These are phyloP conservation scores for Chrysochloris asiatica DNA, from an alignment of 2,113 vertebrate genomes.

Conservation along the genomic window DNA sequence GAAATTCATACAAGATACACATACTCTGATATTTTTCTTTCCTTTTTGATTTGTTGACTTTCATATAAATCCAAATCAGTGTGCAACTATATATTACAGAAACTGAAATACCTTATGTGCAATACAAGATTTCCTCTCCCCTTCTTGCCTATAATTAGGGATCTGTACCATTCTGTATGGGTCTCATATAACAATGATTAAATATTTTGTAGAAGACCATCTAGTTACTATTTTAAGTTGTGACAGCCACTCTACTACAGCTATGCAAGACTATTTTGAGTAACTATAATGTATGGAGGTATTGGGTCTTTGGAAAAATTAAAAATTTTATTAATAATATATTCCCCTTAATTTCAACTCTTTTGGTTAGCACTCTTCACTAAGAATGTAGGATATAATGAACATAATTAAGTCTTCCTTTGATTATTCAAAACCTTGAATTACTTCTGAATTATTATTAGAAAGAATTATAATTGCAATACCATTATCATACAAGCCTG, in stretches of 20 bases:
- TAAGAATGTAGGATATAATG: conserved; percentile 11
- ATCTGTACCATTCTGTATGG: neutral
- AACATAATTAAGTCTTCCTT: conserved; percentile 24
- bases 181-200: neutral
- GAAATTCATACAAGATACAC: neutral
- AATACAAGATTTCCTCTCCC: neutral
- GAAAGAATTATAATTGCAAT: neutral
- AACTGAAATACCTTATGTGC: neutral
- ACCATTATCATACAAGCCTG: neutral
- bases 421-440: conserved; percentile 32
- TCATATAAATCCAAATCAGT: neutral
- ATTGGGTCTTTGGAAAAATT: neutral
- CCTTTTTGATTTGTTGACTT: neutral
- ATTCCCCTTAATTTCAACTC: conserved; percentile 4
- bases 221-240: neutral
- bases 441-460: neutral
- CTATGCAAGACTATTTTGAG: neutral
- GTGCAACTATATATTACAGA: neutral
- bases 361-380: neutral
- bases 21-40: neutral
- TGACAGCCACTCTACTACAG: neutral
- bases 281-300: conserved; percentile 13
- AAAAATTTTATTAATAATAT: neutral
- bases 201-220: neutral
- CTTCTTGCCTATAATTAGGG: neutral